Conservation (phyloP, 2,888 invertebrate genomes). For the Dichetophora obliterata region DNA sequence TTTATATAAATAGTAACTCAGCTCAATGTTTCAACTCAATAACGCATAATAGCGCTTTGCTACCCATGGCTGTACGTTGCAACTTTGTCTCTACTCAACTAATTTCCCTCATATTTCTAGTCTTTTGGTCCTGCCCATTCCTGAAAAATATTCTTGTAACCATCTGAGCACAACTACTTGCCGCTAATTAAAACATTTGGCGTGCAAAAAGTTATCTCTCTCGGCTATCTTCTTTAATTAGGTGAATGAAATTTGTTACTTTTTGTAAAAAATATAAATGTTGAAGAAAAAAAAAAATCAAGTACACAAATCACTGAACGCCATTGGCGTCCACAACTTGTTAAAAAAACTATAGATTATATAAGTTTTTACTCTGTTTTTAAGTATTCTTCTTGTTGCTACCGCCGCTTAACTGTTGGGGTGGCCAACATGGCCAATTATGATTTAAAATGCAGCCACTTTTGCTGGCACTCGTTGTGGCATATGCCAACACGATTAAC, state of each 20-base stretch:
- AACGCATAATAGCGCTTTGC: no score
- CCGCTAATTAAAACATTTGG: constrained; percentile 1
- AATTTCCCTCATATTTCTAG: no score
- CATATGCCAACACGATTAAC: background rate
- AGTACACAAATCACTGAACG: background rate
- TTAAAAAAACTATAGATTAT: background rate
- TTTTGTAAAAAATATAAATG: background rate
- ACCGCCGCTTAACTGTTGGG: background rate
- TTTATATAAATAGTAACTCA: no score
- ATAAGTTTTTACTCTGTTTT: background rate
- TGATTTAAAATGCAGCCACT: constrained; percentile 15
- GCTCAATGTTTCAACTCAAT: no score
- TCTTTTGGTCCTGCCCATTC: background rate
- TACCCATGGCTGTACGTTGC: no score
- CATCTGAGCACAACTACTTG: background rate
- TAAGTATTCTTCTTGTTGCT: background rate
- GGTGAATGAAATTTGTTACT: background rate
- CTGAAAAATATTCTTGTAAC: background rate
- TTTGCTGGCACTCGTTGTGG: background rate
- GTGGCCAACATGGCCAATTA: constrained; percentile 14
- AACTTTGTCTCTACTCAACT: no score
- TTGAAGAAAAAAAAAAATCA: background rate
- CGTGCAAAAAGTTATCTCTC: background rate
- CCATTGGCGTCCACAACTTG: background rate
- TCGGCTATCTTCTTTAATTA: constrained; percentile 2